phyloP scores from a whole-genome alignment of 2,888 invertebrate species.

The Nyleta sp. region DNA sequence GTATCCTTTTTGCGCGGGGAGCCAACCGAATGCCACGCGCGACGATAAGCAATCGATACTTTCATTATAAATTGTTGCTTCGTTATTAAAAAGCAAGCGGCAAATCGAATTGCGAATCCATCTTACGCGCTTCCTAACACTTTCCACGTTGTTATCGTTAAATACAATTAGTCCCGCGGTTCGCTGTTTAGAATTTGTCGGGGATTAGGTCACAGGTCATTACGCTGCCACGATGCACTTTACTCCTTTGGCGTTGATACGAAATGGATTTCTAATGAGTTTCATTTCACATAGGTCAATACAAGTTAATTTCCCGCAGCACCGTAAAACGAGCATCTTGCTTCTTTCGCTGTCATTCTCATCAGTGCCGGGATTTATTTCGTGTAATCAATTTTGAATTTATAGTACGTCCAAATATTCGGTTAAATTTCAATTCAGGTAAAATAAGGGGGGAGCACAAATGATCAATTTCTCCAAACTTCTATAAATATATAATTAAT shows the following conservation, averaged over 20 bases:
- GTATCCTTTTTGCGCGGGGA: too few species aligned
- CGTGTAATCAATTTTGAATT: too few species aligned
- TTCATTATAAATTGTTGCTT: background rate
- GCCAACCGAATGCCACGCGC: background rate
- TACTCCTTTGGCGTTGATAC: constrained; percentile 43
- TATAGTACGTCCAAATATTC: too few species aligned
- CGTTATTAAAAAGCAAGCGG: background rate
- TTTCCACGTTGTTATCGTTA: constrained; percentile 27
- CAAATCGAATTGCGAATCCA: constrained; percentile 17
- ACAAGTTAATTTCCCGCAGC: constrained; percentile 30
- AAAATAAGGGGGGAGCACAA: too few species aligned
- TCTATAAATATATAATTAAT: too few species aligned
- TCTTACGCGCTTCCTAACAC: constrained; percentile 28
- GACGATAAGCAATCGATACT: background rate
- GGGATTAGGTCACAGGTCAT: constrained; percentile 52
- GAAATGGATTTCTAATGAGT: constrained; percentile 61
- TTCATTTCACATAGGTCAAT: constrained; percentile 48
- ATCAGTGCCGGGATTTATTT: too few species aligned
- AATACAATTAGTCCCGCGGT: constrained; percentile 38
- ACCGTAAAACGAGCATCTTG: background rate
- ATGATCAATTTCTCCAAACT: too few species aligned
- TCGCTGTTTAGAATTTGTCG: constrained; percentile 44
- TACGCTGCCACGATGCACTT: constrained; percentile 43
- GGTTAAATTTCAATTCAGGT: too few species aligned
- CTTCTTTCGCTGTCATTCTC: too few species aligned